Percentiles rank a stretch among this genome's conserved stretches.
These are phyloP conservation scores for Ptychoptera contaminata DNA, from an alignment of 2,888 invertebrate species.

Conservation along the genomic window DNA sequence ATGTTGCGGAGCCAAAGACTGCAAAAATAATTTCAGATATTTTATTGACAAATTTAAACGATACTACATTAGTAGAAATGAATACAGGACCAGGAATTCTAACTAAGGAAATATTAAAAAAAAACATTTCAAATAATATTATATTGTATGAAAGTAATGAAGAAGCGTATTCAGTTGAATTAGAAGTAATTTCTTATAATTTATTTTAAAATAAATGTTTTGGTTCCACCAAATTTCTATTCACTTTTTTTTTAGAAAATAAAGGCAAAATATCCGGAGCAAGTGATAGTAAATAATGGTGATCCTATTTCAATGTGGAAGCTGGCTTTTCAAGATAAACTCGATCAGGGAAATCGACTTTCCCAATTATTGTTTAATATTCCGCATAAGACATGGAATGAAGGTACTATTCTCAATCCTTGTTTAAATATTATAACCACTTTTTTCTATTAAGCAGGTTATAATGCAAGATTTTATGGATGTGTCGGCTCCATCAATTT, in stretches of 20 bases:
- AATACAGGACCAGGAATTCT: slow-evolving; percentile 54
- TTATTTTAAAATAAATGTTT: slow-evolving; percentile 1
- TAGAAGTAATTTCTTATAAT: slow-evolving; percentile 28
- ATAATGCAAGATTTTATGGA: slow-evolving; percentile 43
- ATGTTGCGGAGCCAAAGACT: slow-evolving; percentile 18
- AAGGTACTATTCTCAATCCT: slow-evolving; percentile 35
- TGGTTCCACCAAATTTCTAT: slow-evolving; percentile 1
- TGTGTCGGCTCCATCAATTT: slow-evolving; percentile 33
- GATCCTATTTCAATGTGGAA: slow-evolving; percentile 44
- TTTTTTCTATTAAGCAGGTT: slow-evolving; percentile 27
- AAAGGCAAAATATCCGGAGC: slow-evolving; percentile 26
- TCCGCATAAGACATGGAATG: slow-evolving; percentile 29
- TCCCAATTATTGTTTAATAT: slow-evolving; percentile 36
- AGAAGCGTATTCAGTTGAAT: slow-evolving; percentile 30
- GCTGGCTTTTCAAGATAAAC: slow-evolving; percentile 39
- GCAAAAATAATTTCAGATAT: slow-evolving; percentile 18
- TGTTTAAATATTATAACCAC: slow-evolving; percentile 16
- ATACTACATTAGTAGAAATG: slow-evolving; percentile 36
- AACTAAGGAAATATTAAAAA: slow-evolving; percentile 39
- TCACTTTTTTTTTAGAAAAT: slow-evolving; percentile 24
- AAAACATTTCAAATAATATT: slow-evolving; percentile 30
- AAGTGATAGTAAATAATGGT: slow-evolving; percentile 32
- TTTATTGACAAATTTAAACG: slow-evolving; percentile 16
- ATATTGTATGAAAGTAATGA: slow-evolving; percentile 41
- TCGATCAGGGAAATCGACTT: slow-evolving; percentile 38